Evolutionary conservation across 2,888 invertebrate genomes (phyloP).

Genomic region (Linnaemya tessellans): DNA sequence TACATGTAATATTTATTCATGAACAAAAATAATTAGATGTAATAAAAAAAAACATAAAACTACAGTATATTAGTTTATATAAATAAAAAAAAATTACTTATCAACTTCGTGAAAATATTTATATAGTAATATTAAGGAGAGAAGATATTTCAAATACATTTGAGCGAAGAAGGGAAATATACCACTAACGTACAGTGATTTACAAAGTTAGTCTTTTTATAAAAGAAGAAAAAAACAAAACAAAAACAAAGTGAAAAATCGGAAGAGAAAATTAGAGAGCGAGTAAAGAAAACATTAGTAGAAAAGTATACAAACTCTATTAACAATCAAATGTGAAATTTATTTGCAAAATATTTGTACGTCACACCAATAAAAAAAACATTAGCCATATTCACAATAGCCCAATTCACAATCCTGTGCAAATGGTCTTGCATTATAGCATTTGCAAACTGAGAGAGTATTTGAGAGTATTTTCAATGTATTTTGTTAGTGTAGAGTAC

Average conservation of each 20-base stretch:
- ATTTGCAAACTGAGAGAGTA: too few relatives aligned
- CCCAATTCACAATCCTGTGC: too few relatives aligned
- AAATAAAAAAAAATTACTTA: constrained; percentile 47
- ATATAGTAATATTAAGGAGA: neutral
- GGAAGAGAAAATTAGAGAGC: constrained; percentile 7
- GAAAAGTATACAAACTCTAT: constrained; percentile 10
- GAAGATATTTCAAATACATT: neutral
- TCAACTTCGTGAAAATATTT: constrained; percentile 15
- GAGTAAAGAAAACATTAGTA: neutral
- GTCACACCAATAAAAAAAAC: too few relatives aligned
- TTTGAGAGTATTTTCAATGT: too few relatives aligned
- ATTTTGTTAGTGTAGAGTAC: too few relatives aligned
- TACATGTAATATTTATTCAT: constrained; percentile 65
- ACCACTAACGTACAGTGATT: too few relatives aligned
- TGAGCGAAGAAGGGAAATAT: neutral
- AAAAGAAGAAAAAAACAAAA: neutral
- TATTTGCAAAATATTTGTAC: too few relatives aligned
- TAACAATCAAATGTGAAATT: too few relatives aligned
- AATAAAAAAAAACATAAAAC: constrained; percentile 39
- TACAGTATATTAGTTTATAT: constrained; percentile 62
- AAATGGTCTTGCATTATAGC: too few relatives aligned
- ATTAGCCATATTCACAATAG: too few relatives aligned
- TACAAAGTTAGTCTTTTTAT: too few relatives aligned
- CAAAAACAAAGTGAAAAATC: neutral
- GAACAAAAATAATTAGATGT: constrained; percentile 52